phyloP scores from a whole-genome alignment of 2,797 vertebrate species.

The Phaenicophaeus curvirostris region DNA sequence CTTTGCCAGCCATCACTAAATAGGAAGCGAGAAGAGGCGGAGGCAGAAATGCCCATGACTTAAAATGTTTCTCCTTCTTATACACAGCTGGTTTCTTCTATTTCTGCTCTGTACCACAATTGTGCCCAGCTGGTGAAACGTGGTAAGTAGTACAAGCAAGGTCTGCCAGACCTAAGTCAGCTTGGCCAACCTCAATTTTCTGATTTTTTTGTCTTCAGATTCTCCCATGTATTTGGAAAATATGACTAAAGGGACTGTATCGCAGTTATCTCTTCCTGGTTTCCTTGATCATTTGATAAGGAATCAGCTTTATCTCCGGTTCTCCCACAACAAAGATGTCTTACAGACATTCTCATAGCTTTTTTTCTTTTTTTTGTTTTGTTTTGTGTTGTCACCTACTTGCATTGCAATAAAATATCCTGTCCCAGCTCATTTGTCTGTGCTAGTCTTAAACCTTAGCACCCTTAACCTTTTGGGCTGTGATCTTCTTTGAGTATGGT shows the following conservation, averaged over 20 bases:
- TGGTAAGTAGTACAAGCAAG: not conserved
- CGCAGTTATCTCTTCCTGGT: not conserved
- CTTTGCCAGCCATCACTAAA: not conserved
- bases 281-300: not conserved
- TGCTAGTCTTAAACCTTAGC: not conserved
- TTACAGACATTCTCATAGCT: not conserved
- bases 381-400: not conserved
- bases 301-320: not conserved
- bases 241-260: not conserved
- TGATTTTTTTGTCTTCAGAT: not conserved
- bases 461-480: not conserved
- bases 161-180: not conserved
- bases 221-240: fast-evolving
- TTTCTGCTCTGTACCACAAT: not conserved
- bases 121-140: not conserved
- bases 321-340: not conserved
- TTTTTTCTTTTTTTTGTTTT: not conserved
- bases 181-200: not conserved
- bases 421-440: not conserved
- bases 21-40: not conserved
- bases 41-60: not conserved
- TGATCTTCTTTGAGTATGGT: not conserved
- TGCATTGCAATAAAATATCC: not conserved
- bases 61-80: not conserved
- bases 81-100: not conserved